A percentile compares a stretch with the other conserved stretches of the same genome.
phyloP scores from a whole-genome alignment of 2,797 vertebrate genomes.

The Moxostoma hubbsi region DNA sequence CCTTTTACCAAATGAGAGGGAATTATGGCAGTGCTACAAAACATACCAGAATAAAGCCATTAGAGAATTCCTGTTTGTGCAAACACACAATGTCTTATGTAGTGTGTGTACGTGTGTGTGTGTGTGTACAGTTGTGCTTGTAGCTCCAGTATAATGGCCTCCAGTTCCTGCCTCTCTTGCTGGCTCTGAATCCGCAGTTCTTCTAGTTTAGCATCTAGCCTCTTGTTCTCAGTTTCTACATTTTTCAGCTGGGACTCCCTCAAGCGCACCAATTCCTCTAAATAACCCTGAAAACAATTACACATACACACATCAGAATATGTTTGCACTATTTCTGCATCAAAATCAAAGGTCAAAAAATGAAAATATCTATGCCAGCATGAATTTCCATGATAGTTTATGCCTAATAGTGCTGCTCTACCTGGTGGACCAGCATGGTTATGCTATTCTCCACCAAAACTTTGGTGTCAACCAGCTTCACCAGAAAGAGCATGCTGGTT shows the following conservation, averaged over 20 bases:
- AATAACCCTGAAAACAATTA: conserved; percentile 83
- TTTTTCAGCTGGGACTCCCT: conserved; percentile 97
- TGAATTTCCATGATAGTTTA: too few relatives aligned
- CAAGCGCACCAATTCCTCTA: conserved; percentile 95
- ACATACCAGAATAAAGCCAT: conserved; percentile 36
- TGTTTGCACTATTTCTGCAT: too few relatives aligned
- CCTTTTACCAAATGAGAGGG: conserved; percentile 89
- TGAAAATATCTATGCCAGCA: not conserved
- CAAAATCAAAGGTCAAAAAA: too few relatives aligned
- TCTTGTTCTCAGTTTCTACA: conserved; percentile 91
- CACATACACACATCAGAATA: not conserved
- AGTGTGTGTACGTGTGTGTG: not conserved
- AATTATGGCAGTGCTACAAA: conserved; percentile 88
- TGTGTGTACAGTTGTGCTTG: conserved; percentile 92
- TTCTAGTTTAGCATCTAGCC: conserved; percentile 86
- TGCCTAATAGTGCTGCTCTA: too few relatives aligned
- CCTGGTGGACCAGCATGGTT: too few relatives aligned
- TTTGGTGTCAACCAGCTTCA: too few relatives aligned
- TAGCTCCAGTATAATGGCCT: conserved; percentile 92
- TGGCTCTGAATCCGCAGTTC: conserved; percentile 89
- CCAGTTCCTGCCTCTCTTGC: conserved; percentile 95
- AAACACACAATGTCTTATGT: conserved; percentile 29
- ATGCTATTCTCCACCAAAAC: too few relatives aligned
- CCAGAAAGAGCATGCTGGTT: too few relatives aligned
- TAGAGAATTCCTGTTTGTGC: not conserved